A percentile compares a stretch with the other conserved stretches of the same genome.
These are phyloP conservation scores for Opisthograptis luteolata DNA, from an alignment of 2,888 invertebrate genomes.

Conservation along the genomic window DNA sequence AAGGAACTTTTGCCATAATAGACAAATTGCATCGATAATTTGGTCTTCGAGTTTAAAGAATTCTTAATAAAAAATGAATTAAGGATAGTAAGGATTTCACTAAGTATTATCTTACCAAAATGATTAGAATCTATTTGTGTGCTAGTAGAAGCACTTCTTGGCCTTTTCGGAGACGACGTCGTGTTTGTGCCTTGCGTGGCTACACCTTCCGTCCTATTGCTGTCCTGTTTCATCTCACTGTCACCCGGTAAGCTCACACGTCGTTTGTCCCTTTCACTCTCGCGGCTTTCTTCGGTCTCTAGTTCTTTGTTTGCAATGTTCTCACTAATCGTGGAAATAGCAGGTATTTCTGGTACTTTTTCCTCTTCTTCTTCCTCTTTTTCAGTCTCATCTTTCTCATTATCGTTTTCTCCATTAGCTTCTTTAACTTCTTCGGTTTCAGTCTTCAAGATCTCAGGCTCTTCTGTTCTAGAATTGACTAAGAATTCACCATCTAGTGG, in stretches of 20 bases:
- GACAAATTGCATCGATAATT: too few relatives aligned
- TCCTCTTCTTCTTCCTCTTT: slow-evolving; percentile 57
- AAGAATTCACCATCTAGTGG: slow-evolving; percentile 76
- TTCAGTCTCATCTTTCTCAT: slow-evolving; percentile 58
- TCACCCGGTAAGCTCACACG: slow-evolving; percentile 86
- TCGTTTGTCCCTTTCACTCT: slow-evolving; percentile 78
- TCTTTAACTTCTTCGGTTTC: slow-evolving; percentile 48
- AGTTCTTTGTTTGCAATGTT: slow-evolving; percentile 83
- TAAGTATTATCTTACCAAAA: slow-evolving; percentile 90
- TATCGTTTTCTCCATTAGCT: slow-evolving; percentile 60
- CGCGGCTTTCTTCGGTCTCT: slow-evolving; percentile 63
- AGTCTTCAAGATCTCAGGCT: slow-evolving; percentile 48
- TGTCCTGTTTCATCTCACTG: slow-evolving; percentile 75
- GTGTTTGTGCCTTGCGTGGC: slow-evolving; percentile 72
- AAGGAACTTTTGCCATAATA: too few relatives aligned
- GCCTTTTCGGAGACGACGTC: slow-evolving; percentile 87
- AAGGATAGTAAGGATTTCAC: slow-evolving; percentile 2
- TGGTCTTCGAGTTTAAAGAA: too few relatives aligned
- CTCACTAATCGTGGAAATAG: slow-evolving; percentile 90
- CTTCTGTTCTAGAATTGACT: slow-evolving; percentile 63
- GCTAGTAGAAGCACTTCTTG: slow-evolving; percentile 91
- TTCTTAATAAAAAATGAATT: too few relatives aligned
- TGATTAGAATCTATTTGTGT: slow-evolving; percentile 94
- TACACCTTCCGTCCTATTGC: slow-evolving; percentile 66
- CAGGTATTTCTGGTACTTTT: slow-evolving; percentile 85